These are phyloP conservation scores for Stercorarius parasiticus DNA, from an alignment of 2,113 vertebrate genomes.

Conservation along the genomic window DNA sequence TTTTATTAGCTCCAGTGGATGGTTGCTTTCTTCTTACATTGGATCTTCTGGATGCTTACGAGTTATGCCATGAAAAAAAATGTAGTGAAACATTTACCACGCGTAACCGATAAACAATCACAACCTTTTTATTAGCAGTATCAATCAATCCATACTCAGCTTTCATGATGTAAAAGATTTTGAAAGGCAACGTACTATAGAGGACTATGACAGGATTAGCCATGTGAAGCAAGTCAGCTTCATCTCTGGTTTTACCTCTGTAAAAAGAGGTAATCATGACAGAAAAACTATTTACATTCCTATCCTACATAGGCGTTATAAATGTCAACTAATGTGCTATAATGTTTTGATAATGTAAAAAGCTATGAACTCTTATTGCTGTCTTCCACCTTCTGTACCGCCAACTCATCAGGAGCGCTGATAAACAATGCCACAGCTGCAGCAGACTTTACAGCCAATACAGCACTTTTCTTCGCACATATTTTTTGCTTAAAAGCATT, in stretches of 20 bases:
- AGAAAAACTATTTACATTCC: background rate
- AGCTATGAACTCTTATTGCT: fast-evolving
- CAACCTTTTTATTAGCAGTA: background rate
- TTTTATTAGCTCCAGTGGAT: background rate
- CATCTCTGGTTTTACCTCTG: background rate
- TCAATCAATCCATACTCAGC: background rate
- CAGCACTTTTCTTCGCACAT: background rate
- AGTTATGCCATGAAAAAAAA: background rate
- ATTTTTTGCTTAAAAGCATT: background rate
- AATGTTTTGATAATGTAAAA: background rate
- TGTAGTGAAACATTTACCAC: background rate
- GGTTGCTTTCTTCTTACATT: background rate
- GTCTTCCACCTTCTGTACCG: background rate
- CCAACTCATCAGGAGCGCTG: background rate
- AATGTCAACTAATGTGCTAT: background rate
- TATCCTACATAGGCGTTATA: background rate
- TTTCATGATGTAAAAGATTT: background rate
- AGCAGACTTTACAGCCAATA: background rate
- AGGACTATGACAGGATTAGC: background rate
- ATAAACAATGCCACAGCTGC: background rate
- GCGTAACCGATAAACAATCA: background rate
- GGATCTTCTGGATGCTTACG: background rate
- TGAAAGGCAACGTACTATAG: background rate
- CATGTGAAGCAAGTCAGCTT: background rate
- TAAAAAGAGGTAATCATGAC: background rate